Evolutionary conservation across 2,113 vertebrate species (phyloP).

Genomic region (Cyprichromis sp.): DNA sequence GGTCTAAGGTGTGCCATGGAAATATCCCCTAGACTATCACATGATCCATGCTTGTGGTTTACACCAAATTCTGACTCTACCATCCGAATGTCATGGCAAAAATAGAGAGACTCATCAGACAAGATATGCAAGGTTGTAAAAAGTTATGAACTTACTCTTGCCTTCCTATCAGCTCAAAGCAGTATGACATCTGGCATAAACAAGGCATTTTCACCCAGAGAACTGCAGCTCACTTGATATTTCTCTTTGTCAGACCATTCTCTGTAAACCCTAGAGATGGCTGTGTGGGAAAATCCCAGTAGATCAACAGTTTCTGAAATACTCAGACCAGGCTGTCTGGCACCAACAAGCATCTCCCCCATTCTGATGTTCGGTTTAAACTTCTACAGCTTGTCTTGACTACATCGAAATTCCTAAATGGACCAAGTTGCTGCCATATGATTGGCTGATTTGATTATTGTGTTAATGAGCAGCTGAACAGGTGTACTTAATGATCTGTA

Average conservation of each 20-base stretch:
- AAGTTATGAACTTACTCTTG: neutral
- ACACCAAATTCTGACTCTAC: neutral
- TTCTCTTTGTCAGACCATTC: neutral
- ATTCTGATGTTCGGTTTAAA: neutral
- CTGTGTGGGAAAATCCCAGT: neutral
- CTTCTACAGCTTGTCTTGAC: neutral
- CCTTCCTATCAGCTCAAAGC: neutral
- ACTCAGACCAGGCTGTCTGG: neutral
- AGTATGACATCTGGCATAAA: neutral
- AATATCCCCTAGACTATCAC: neutral
- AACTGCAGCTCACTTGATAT: neutral
- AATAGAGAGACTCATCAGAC: neutral
- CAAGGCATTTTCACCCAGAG: neutral
- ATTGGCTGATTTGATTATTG: neutral
- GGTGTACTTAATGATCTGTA: neutral
- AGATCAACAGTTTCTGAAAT: neutral
- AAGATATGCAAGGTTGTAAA: neutral
- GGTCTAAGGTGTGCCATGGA: neutral
- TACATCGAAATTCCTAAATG: neutral
- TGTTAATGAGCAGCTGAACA: neutral
- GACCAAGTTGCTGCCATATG: neutral
- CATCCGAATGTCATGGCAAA: neutral
- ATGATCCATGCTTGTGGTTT: neutral
- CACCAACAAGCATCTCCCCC: neutral
- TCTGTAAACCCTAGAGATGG: neutral